phyloP scores from a whole-genome alignment of 2,888 invertebrate species.

The Scrobipalpa atriplicella region DNA sequence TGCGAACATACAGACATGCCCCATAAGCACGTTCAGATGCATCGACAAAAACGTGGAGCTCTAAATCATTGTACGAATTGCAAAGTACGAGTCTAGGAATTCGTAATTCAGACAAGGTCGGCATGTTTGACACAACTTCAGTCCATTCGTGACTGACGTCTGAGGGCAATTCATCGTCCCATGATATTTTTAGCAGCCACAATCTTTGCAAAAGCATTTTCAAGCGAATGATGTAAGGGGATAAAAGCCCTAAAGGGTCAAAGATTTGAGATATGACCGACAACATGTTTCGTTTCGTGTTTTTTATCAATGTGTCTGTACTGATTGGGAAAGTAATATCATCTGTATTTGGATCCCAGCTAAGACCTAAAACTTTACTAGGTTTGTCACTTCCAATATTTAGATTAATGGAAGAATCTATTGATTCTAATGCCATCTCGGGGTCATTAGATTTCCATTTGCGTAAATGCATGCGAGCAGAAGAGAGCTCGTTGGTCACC shows the following conservation, averaged over 20 bases:
- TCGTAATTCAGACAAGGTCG: conserved; percentile 31
- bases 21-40: conserved; percentile 45
- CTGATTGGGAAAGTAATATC: conserved; percentile 30
- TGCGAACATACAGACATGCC: conserved; percentile 41
- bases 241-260: conserved; percentile 41
- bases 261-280: conserved; percentile 38
- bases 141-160: conserved; percentile 20
- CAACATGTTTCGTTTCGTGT: conserved; percentile 38
- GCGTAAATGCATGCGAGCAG: conserved; percentile 36
- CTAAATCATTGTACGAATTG: conserved; percentile 29
- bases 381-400: conserved; percentile 31
- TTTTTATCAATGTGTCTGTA: background rate
- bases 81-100: conserved; percentile 39
- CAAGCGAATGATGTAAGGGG: conserved; percentile 36
- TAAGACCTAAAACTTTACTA: conserved; percentile 36
- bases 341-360: conserved; percentile 33
- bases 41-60: conserved; percentile 43
- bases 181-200: conserved; percentile 40
- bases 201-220: conserved; percentile 41
- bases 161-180: conserved; percentile 37
- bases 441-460: conserved; percentile 37
- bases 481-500: conserved; percentile 34
- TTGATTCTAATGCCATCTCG: conserved; percentile 27
- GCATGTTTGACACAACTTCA: conserved; percentile 22
- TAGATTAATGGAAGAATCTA: conserved; percentile 31